Base-by-base conservation (phyloP, 2,113 vertebrate species). In the Motacilla alba region DNA sequence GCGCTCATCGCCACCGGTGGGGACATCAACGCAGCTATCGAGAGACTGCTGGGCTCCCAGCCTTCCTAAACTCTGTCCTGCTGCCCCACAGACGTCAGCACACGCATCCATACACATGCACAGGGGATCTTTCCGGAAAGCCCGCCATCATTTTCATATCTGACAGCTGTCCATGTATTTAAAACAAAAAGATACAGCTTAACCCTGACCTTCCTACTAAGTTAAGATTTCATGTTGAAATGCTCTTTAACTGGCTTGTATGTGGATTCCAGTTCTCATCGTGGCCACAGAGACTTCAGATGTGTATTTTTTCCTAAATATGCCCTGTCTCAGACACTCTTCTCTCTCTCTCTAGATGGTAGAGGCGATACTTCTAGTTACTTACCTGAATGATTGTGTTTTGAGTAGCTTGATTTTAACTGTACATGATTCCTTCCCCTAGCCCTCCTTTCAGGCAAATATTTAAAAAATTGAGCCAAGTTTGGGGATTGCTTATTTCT, bases 1-100 rank as follows among this genome's bases (percentile, higher is more conserved):
- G 98, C 98, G 0, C 98, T 98, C 15, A 98, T 98, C 3, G 98
- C 98, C 91, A 98, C 98, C 0, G 98, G 98, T 8, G 98, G 98
- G 47, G 98, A 98, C 93, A 98, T 98, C 98, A 98, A 98, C 4
- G 98, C 98, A 9, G 98, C 98, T 15, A 98, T 98, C 9, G 98
- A 98, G 93, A 98, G 98, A 98, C 98, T 98, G 58, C 96, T 98
- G 97, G 98, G 98, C 93, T 98, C 98, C 37, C 98, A 98, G 95
- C 98, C 98, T 81, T 98, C 98, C 97, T 98, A 97, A 97, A 41
- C 91, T 68, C 89, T 70, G 35, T 39, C 66, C 7, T 14, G 87
- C 92, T 79, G 80, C 89, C 92, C 87, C 76, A 21, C 77, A 58
- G 83, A 15, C 15, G 50, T 76, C 83, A 84, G 75, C 95, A 87